Evolutionary conservation across 2,113 vertebrate genomes (phyloP).

Genomic region (Percina caprodes): DNA sequence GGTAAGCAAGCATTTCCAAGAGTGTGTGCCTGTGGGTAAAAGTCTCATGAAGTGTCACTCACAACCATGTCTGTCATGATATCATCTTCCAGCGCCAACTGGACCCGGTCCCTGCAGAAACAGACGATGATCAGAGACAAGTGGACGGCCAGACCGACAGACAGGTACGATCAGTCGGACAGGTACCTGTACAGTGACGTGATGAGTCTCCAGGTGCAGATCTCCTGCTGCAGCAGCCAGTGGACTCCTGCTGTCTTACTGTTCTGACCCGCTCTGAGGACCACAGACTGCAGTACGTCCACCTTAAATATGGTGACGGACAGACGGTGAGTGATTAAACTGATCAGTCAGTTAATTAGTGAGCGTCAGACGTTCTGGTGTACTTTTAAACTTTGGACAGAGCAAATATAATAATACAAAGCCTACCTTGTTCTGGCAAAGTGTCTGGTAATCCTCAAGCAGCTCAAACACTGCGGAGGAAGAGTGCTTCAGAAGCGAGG

Average conservation of each 20-base stretch:
- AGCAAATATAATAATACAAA: neutral
- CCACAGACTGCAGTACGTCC: constrained; percentile 90
- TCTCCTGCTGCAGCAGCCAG: constrained; percentile 97
- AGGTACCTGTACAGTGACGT: constrained; percentile 92
- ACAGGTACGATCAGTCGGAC: neutral
- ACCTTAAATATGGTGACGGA: constrained; percentile 78
- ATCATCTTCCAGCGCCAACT: constrained; percentile 90
- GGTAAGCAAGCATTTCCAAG: neutral
- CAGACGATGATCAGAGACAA: constrained; percentile 3
- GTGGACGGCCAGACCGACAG: neutral
- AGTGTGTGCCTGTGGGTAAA: neutral
- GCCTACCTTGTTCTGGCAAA: constrained; percentile 88
- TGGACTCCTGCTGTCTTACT: constrained; percentile 95
- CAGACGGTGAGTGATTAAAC: neutral
- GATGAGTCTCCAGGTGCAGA: constrained; percentile 94
- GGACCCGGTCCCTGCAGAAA: constrained; percentile 91
- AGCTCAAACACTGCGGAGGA: constrained; percentile 94
- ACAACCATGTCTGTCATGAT: constrained; percentile 89
- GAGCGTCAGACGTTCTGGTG: neutral
- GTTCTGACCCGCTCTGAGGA: constrained; percentile 91
- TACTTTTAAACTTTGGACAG: too few species aligned
- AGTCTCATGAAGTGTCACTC: constrained; percentile 72
- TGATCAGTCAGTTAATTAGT: neutral
- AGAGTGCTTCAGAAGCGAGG: constrained; percentile 90
- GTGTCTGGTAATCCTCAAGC: constrained; percentile 91